Percentiles rank a stretch among this genome's conserved stretches.
Evolutionary conservation across 2,888 invertebrate species (phyloP).

Genomic region (Eristalinus aeneus): DNA sequence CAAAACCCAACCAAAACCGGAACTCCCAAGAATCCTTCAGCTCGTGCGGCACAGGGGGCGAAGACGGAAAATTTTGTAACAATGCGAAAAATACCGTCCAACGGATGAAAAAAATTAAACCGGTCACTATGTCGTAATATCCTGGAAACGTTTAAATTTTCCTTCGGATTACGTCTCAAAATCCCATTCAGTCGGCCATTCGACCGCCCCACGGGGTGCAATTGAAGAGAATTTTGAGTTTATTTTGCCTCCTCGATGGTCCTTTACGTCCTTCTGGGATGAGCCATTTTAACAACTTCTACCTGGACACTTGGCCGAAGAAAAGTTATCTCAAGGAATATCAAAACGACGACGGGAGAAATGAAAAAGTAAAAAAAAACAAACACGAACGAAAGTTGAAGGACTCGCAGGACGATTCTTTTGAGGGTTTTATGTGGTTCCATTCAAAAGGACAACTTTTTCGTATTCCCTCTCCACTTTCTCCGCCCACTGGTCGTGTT

Average conservation of each 20-base stretch:
- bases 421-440: neutral
- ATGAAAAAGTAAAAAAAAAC: neutral
- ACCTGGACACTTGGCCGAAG: constrained; percentile 9
- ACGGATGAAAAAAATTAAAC: neutral
- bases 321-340: constrained; percentile 1
- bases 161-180: constrained; percentile 1
- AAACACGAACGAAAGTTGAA: neutral
- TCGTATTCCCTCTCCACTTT: neutral
- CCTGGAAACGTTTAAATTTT: constrained; percentile 34
- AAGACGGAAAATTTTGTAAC: neutral
- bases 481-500: neutral
- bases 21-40: neutral
- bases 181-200: neutral
- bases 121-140: neutral
- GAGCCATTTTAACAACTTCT: constrained; percentile 17
- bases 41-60: too few relatives aligned
- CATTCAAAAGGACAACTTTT: neutral
- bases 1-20: neutral
- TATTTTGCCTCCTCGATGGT: neutral
- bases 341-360: neutral
- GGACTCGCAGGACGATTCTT: neutral
- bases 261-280: neutral
- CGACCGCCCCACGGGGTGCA: neutral
- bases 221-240: neutral
- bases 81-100: neutral